phyloP scores from a whole-genome alignment of 2,797 vertebrate genomes.

The Propithecus perrieri region DNA sequence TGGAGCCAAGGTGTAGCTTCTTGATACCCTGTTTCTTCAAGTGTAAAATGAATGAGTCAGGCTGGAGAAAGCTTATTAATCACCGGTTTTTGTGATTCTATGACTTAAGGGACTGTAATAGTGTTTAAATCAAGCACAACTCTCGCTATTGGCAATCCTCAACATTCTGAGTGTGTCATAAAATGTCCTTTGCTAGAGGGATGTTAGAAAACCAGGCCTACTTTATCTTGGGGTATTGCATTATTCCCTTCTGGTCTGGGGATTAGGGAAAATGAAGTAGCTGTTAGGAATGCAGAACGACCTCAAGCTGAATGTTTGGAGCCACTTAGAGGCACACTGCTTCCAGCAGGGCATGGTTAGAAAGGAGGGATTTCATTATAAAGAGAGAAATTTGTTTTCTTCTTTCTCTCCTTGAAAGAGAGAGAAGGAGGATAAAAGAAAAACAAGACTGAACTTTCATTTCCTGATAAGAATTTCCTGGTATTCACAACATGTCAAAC shows the following conservation, averaged over 20 bases:
- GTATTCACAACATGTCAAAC: slow-evolving; percentile 63
- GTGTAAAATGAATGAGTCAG: slow-evolving; percentile 35
- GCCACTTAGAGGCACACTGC: not conserved
- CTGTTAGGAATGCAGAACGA: not conserved
- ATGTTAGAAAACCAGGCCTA: slow-evolving; percentile 10
- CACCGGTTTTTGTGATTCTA: not conserved
- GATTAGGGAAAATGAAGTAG: slow-evolving; percentile 46
- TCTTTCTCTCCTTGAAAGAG: slow-evolving; percentile 38
- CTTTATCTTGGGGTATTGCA: not conserved
- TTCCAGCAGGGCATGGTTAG: not conserved
- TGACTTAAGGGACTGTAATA: slow-evolving; percentile 38
- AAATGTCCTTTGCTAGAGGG: slow-evolving; percentile 40
- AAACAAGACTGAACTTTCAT: slow-evolving; percentile 63
- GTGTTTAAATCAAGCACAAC: slow-evolving; percentile 27
- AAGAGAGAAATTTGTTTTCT: slow-evolving; percentile 37
- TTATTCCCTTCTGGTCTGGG: not conserved
- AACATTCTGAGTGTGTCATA: slow-evolving; percentile 42
- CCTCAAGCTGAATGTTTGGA: not conserved
- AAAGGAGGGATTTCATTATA: slow-evolving; percentile 3
- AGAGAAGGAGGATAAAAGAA: slow-evolving; percentile 59
- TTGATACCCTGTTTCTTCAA: not conserved
- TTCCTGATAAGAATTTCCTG: slow-evolving; percentile 72
- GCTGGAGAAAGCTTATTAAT: slow-evolving; percentile 27
- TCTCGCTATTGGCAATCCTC: not conserved
- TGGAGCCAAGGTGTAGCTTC: not conserved